Evolutionary conservation across 2,888 invertebrate genomes (phyloP), one percentile per base, ranked within the genome.

Genomic region (Coremacera marginata): DNA sequence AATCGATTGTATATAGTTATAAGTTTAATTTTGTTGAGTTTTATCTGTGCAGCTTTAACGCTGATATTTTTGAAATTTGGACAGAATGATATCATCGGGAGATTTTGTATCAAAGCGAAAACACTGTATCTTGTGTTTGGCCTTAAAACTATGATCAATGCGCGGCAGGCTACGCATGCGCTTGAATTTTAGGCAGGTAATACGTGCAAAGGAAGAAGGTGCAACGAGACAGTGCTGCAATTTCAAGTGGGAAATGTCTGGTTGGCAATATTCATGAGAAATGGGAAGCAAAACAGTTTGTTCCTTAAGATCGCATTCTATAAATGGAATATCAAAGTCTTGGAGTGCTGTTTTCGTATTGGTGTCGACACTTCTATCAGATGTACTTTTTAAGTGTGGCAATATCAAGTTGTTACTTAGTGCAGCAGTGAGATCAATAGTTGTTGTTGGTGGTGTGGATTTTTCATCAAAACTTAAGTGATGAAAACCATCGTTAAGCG

Each of bases 21-120:
- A 25, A 57, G 22, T 22, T 57, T 9, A 22, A 9, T 19, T 57
- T 57, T 25, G 11, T 14, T 0, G 11, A 22, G 16, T 19, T 19
- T n/a, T 57, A 19, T 67, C 19, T 9, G n/a, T 11, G 25, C 7
- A 14, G 0, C 11, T 5, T 65, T 34, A 67, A 37, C 86, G 86
- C 70, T 78, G 81, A 25, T 83, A 83, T 80, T 87, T 87, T 19
- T 81, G 80, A 31, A 88, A 72, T 7, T 87, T 79, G 27, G 82
- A 81, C 60, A 87, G 82, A 4, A 88, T 82, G 37, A 85, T 57
- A 65, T 89, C 88, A 78, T 88, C 88, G 1, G 89, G 89, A 0
- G 88, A 88, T 73, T 84, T 84, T 0, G 87, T 86, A 71, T 86
- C 84, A 63, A 88, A 88, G 5, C 60, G 75, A 80, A 89, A 88